Evolutionary conservation across 2,888 invertebrate species (phyloP), one percentile per base, ranked within the genome.

Genomic region (Caenorhabditis sp.): DNA sequence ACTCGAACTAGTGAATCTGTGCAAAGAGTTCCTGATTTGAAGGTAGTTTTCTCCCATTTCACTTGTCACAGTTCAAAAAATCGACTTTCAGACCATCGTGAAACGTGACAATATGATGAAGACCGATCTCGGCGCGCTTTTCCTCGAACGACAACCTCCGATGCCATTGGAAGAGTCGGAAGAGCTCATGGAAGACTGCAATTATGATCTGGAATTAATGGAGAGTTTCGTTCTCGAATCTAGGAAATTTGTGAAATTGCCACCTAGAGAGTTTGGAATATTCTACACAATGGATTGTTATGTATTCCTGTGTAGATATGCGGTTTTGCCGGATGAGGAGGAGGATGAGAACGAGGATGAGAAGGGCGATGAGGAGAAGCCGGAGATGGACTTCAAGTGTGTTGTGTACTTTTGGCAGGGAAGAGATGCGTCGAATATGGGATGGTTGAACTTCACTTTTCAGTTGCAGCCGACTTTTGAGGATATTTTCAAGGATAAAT

Each of bases 321-420:
- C 95, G 91, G 92, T 95, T 84, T 36, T 78, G 10, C 78, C 78
- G 1, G 75, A 79, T 20, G 80, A 83, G 8, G 82, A 84, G 25
- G 72, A 74, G 12, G 75, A 79, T 27, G 79, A 75, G n/a, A 68
- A 70, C n/a, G 70, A 63, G 8, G 64, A 67, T 7, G 65, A 67
- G 2, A 67, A 65, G 1, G 69, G 64, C 0, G 50, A 72, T 12
- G 63, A 64, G 8, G 67, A 71, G 43, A 63, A 70, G 14, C 61
- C 60, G 1, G 70, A 76, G 85, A 92, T 92, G 82, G 93, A 93
- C 87, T 93, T 93, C 86, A 94, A 94, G 87, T 96, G 95, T 90
- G 94, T 96, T 59, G 97, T 97, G n/a, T 99, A 99, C 90, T 99
- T 99, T 90, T 99, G 99, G 99, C 99, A 99, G 90, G 97, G 97